Conservation (phyloP, 1,140 invertebrate genomes). For the Drosophila grimshawi region DNA sequence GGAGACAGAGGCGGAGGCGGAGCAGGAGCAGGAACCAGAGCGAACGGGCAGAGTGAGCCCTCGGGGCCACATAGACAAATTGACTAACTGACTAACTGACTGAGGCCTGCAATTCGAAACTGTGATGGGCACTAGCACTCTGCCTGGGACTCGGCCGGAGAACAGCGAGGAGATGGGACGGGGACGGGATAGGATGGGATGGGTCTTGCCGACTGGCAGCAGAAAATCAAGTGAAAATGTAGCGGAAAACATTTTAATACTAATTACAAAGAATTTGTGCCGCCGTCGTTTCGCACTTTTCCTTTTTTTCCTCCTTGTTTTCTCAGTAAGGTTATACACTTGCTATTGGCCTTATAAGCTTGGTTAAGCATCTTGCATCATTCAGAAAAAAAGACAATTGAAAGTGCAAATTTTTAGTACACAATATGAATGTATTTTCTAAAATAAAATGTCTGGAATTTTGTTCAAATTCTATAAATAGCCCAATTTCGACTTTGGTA, state of each 20-base stretch:
- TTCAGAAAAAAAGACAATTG: neutral
- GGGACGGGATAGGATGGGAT: slow-evolving; percentile 10
- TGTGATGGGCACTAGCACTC: slow-evolving; percentile 9
- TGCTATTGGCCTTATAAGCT: slow-evolving; percentile 9
- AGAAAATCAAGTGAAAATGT: slow-evolving; percentile 80
- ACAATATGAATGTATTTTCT: neutral
- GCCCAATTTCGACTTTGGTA: no score
- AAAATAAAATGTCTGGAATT: neutral
- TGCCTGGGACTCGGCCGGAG: neutral
- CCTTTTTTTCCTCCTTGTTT: slow-evolving; percentile 47
- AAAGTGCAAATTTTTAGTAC: neutral
- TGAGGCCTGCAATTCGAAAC: slow-evolving; percentile 39
- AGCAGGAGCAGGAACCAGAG: slow-evolving; percentile 10
- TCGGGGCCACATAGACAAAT: slow-evolving; percentile 74
- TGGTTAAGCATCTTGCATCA: neutral
- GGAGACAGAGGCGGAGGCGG: slow-evolving; percentile 8
- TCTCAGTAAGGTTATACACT: slow-evolving; percentile 5
- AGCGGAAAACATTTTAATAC: slow-evolving; percentile 83
- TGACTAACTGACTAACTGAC: slow-evolving; percentile 76
- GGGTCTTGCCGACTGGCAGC: slow-evolving; percentile 38
- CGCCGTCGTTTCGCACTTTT: slow-evolving; percentile 72
- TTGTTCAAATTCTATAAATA: no score
- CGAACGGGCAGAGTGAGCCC: slow-evolving; percentile 52
- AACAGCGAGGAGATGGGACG: neutral
- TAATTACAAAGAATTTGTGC: slow-evolving; percentile 83